A percentile compares a stretch with the other conserved stretches of the same genome.
These are phyloP conservation scores for Lontra canadensis DNA, from an alignment of 2,113 vertebrate species.

Conservation along the genomic window DNA sequence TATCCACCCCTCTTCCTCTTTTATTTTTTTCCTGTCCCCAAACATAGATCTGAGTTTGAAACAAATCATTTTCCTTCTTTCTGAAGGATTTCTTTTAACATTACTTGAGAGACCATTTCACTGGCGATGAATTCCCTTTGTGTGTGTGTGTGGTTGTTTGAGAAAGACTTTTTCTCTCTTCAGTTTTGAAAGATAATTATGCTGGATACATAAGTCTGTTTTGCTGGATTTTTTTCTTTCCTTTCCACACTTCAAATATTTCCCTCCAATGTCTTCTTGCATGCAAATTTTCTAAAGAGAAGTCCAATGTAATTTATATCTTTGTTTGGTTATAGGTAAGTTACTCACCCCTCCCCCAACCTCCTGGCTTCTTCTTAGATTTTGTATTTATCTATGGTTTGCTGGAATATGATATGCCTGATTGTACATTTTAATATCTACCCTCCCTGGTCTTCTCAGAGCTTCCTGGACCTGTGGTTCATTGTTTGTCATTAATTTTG, in stretches of 20 bases:
- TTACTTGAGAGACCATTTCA: not conserved
- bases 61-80: not conserved
- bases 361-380: not conserved
- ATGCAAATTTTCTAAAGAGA: not conserved
- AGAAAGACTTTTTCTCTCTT: not conserved
- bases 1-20: not conserved
- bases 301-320: not conserved
- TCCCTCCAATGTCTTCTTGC: not conserved
- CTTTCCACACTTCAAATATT: not conserved
- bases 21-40: not conserved
- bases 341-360: not conserved
- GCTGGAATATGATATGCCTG: not conserved
- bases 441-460: not conserved
- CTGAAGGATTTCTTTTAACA: not conserved
- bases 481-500: not conserved
- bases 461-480: not conserved
- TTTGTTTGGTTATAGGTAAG: not conserved
- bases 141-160: not conserved
- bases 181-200: not conserved
- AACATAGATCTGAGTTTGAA: not conserved
- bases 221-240: not conserved
- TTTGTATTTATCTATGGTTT: not conserved
- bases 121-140: not conserved
- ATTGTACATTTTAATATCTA: not conserved
- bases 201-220: not conserved